Conservation (phyloP, 2,888 invertebrate species). For the Pecten maximus region DNA sequence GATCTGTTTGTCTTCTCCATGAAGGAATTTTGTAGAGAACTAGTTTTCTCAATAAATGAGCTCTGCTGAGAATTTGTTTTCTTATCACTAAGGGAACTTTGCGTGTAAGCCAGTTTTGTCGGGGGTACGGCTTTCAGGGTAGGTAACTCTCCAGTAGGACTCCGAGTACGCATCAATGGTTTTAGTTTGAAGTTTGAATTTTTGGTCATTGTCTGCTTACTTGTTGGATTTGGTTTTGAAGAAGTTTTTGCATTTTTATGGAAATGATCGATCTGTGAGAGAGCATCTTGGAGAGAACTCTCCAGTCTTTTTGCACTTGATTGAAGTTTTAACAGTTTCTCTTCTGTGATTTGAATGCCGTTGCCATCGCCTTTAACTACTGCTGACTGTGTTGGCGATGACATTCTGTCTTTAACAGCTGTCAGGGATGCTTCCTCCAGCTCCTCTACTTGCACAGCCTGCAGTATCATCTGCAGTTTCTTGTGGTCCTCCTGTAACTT, state of each 20-base stretch:
- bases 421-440: conserved; percentile 47
- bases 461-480: conserved; percentile 62
- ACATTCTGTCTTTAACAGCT: conserved; percentile 38
- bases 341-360: conserved; percentile 71
- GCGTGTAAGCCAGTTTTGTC: background rate
- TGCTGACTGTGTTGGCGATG: conserved; percentile 43
- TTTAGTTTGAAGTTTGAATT: background rate
- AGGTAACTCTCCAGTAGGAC: background rate
- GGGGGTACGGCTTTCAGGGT: background rate
- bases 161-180: background rate
- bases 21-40: background rate
- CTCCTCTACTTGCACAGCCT: conserved; percentile 61
- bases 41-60: background rate
- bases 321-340: conserved; percentile 68
- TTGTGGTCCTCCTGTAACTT: conserved; percentile 68
- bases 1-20: conserved; percentile 23
- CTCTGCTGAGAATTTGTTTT: background rate
- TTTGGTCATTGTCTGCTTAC: background rate
- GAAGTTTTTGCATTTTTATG: conserved; percentile 58
- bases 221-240: background rate
- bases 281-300: conserved; percentile 72
- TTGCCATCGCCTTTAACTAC: conserved; percentile 37
- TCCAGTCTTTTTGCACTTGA: conserved; percentile 74
- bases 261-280: conserved; percentile 71
- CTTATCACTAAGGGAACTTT: background rate